Conservation (phyloP, 2,888 invertebrate species). For the Andrena hattorfiana region DNA sequence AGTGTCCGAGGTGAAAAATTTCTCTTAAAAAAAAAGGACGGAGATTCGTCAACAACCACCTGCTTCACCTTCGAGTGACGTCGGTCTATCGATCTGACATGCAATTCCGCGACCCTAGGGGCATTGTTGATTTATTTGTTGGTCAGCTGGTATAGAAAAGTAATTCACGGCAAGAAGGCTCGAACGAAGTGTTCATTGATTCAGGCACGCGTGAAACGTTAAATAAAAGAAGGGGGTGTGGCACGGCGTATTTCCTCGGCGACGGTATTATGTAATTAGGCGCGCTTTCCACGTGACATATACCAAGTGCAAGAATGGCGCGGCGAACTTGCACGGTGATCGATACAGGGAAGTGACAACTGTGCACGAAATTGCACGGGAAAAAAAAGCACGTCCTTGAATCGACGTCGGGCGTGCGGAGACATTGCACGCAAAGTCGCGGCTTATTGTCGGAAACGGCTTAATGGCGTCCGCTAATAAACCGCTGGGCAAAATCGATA, state of each 20-base stretch:
- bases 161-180: neutral
- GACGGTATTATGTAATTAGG: slow-evolving; percentile 76
- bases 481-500: slow-evolving; percentile 65
- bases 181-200: neutral
- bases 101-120: neutral
- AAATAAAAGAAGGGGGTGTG: slow-evolving; percentile 75
- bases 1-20: neutral
- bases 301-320: slow-evolving; percentile 66
- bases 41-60: slow-evolving; percentile 53
- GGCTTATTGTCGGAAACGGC: slow-evolving; percentile 32
- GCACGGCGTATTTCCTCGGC: slow-evolving; percentile 68
- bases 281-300: slow-evolving; percentile 79
- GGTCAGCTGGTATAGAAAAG: neutral
- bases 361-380: slow-evolving; percentile 49
- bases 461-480: slow-evolving; percentile 68
- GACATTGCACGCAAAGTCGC: slow-evolving; percentile 4
- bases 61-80: slow-evolving; percentile 37
- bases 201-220: slow-evolving; percentile 10
- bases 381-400: slow-evolving; percentile 56
- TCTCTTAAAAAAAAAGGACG: neutral
- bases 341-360: slow-evolving; percentile 68
- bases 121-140: slow-evolving; percentile 14
- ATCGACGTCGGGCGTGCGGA: slow-evolving; percentile 15
- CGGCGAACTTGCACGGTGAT: slow-evolving; percentile 67
- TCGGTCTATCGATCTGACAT: slow-evolving; percentile 13